Evolutionary conservation across 2,113 vertebrate species (phyloP).

Genomic region (Rhinogobius similis): DNA sequence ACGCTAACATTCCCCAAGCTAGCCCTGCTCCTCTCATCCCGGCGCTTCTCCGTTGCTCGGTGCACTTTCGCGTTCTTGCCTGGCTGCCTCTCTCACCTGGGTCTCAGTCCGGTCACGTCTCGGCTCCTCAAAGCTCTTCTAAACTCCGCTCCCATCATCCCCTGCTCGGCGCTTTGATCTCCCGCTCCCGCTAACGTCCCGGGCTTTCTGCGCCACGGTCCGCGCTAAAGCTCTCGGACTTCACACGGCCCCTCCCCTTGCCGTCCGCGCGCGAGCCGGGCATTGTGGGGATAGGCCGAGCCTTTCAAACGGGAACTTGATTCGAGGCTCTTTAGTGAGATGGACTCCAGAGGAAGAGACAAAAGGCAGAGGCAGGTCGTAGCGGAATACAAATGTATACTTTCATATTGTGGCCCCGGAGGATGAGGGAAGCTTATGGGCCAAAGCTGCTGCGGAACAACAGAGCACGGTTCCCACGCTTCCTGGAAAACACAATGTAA

Average conservation of each 20-base stretch:
- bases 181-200: slow-evolving; percentile 15
- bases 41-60: slow-evolving; percentile 4
- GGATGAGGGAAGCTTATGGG: slow-evolving; percentile 22
- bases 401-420: slow-evolving; percentile 43
- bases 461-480: slow-evolving; percentile 11
- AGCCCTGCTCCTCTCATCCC: neutral
- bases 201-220: slow-evolving; percentile 48
- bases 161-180: slow-evolving; percentile 68
- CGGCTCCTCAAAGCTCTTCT: slow-evolving; percentile 41
- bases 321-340: slow-evolving; percentile 55
- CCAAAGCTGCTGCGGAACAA: slow-evolving; percentile 23
- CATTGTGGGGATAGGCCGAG: slow-evolving; percentile 41
- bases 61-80: neutral
- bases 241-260: slow-evolving; percentile 37
- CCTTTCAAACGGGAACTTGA: slow-evolving; percentile 51
- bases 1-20: neutral
- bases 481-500: slow-evolving; percentile 15
- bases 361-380: slow-evolving; percentile 12
- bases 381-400: slow-evolving; percentile 50
- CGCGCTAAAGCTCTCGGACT: slow-evolving; percentile 59
- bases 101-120: slow-evolving; percentile 62
- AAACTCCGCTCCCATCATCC: slow-evolving; percentile 58
- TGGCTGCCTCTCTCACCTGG: slow-evolving; percentile 23
- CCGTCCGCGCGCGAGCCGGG: slow-evolving; percentile 43
- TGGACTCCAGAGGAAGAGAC: slow-evolving; percentile 30